Evolutionary conservation across 2,888 invertebrate species (phyloP), one percentile per base, ranked within the genome.

Genomic region (Brassicogethes aeneus): DNA sequence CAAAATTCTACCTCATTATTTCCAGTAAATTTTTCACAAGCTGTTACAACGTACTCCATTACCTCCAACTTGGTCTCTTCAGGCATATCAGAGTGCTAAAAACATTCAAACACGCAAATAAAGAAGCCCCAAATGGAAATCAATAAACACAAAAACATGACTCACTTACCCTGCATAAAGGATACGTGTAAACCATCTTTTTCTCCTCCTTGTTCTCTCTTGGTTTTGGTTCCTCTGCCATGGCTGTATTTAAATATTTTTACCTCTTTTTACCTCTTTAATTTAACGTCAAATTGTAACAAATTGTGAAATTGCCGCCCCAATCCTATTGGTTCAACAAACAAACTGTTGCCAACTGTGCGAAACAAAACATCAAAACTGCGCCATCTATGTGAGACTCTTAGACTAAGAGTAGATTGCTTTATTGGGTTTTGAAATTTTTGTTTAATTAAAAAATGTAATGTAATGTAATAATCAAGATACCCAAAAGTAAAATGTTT

Each of bases 51-150:
- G 50, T 93, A 68, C 66, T 95, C 94, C 69, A 94, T 79, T 1
- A 87, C 85, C 70, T 96, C 95, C 17, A 76, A 76, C 56, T 83
- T 83, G 82, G 93, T 89, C 69, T 95, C 94, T 54, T 94, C 93
- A 16, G 79, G 75, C 94, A 96, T 94, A 66, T 96, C 95, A 1
- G 86, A 82, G 66, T 86, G 82, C 91, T 91, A 70, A 32, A 64
- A 68, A 62, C 34, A 37, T 34, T 14, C 16, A 17, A 15, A 31
- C 32, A 3, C 14, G 23, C 23, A 23, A 10, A 32, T 12, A 32
- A 23, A 32, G 12, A 32, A 13, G 8, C 14, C 14, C 32, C 3
- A 5, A 5, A 7, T 32, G 13, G 13, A 41, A 36, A 14, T 45
- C 38, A 48, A 51, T 51, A 45, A 46, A 50, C 50, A 47, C n/a